Evolutionary conservation across 2,797 vertebrate species (phyloP).

Genomic region (Kryptopterus vitreolus): DNA sequence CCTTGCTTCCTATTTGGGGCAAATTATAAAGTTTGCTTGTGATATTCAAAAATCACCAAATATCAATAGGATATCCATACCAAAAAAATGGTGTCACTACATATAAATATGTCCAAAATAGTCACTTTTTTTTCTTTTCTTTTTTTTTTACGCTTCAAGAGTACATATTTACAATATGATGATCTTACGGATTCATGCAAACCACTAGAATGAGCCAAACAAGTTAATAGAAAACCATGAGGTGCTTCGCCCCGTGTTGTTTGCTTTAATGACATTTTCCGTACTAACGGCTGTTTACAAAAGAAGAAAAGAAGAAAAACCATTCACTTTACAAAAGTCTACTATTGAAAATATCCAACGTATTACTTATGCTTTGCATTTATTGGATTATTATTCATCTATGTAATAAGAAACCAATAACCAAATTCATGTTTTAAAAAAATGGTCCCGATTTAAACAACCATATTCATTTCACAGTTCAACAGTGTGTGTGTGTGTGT

Average conservation of each 20-base stretch:
- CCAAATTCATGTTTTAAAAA: background rate
- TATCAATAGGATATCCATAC: background rate
- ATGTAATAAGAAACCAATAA: conserved; percentile 5
- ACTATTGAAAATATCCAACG: conserved; percentile 3
- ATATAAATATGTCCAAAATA: conserved; percentile 22
- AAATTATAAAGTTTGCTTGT: conserved; percentile 1
- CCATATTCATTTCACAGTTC: conserved; percentile 27
- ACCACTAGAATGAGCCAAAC: conserved; percentile 3
- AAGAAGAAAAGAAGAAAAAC: conserved; percentile 29
- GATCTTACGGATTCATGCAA: background rate
- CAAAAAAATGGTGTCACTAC: background rate
- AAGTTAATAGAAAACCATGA: conserved; percentile 13
- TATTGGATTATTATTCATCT: conserved; percentile 16
- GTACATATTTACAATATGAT: conserved; percentile 12
- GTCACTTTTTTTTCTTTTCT: background rate
- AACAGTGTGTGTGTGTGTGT: too few species aligned
- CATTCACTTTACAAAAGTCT: conserved; percentile 25
- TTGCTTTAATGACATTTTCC: conserved; percentile 72
- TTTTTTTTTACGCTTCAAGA: background rate
- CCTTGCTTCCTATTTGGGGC: conserved; percentile 5
- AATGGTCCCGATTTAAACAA: conserved; percentile 10
- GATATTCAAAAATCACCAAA: conserved; percentile 24
- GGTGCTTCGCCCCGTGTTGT: conserved; percentile 26
- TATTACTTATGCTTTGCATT: conserved; percentile 12
- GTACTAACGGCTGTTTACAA: conserved; percentile 75